Base-by-base conservation (phyloP, 2,113 vertebrate genomes). In the Pterocles orientalis region DNA sequence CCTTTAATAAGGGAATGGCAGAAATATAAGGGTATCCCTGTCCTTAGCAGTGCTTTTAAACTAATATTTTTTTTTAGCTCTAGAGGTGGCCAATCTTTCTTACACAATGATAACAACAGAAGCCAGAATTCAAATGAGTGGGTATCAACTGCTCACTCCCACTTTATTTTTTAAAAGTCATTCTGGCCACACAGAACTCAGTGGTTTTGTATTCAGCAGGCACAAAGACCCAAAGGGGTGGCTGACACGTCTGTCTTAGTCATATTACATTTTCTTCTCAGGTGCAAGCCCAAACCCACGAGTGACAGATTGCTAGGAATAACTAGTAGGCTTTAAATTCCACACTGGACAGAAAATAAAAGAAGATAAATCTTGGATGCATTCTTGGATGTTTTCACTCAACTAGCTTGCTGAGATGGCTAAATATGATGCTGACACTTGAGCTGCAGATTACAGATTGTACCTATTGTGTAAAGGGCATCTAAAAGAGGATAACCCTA, bases 191-290 rank as follows among this genome's bases (percentile, higher is more conserved):
- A 39, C 36, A 53, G 29, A 65, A 71, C 7, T 14, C 14, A 39
- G 26, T 36, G 23, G 8, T 82, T 82, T 61, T 81, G 56, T 51
- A 43, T 78, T 53, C 57, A 47, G 8, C 17, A 41, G 16, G 16
- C 31, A 51, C 21, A 50, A 50, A 62, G 10, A 8, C 48, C 34
- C 1, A 1, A 45, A 31, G 26, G 45, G 12, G 18, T 29, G 6
- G 14, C 21, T 1, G 2, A 36, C 12, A 45, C 0, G 1, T n/a
- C 43, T 76, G 28, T 43, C 18, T 75, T 50, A 25, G 5, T 39
- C 50, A 29, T 85, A 51, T 45, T 56, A 39, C 21, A 28, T 48
- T 66, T 66, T 47, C 33, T 65, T 53, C 56, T 53, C 33, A 33
- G 10, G 4, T 50, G 16, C n/a, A 50, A 36, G 41, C 45, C 34